Percentiles rank a stretch among this genome's conserved stretches.
phyloP scores from a whole-genome alignment of 37 sponge, comb jelly and placozoan species.

The Haliclona indistincta region DNA sequence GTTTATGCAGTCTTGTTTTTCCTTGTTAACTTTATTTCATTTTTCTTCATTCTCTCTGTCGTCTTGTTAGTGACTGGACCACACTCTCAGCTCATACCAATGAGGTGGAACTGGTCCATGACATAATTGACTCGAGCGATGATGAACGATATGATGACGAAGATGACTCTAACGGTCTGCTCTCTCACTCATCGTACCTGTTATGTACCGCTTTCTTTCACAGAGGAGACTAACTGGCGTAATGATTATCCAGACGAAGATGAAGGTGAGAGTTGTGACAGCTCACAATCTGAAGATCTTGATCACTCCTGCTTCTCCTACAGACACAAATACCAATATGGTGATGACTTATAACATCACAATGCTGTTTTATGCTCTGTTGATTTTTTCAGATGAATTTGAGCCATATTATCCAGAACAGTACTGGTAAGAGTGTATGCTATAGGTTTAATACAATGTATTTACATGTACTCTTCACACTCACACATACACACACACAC shows the following conservation, averaged over 20 bases:
- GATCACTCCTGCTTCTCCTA: neutral
- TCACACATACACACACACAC: too few species aligned
- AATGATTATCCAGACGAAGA: constrained; percentile 88
- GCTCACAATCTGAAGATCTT: constrained; percentile 7
- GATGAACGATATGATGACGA: constrained; percentile 63
- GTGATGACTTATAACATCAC: neutral
- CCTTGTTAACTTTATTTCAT: too few species aligned
- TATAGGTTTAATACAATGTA: too few species aligned
- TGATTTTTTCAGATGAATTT: neutral
- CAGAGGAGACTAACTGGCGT: constrained; percentile 75
- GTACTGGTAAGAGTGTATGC: too few species aligned
- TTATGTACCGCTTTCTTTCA: neutral
- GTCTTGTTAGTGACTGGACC: constrained; percentile 57
- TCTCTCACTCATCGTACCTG: neutral
- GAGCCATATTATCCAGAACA: too few species aligned
- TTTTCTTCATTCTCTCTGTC: too few species aligned
- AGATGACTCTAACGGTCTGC: constrained; percentile 81
- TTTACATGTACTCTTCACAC: too few species aligned
- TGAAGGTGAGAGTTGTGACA: constrained; percentile 1
- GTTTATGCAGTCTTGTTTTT: too few species aligned
- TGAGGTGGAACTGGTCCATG: constrained; percentile 57
- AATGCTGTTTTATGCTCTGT: neutral
- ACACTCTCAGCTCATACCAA: constrained; percentile 31
- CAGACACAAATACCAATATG: constrained; percentile 5
- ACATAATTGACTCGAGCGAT: constrained; percentile 54